Evolutionary conservation across 35 echinoderm and acorn worm genomes (phyloP).

Genomic region (Apostichopus californicus): DNA sequence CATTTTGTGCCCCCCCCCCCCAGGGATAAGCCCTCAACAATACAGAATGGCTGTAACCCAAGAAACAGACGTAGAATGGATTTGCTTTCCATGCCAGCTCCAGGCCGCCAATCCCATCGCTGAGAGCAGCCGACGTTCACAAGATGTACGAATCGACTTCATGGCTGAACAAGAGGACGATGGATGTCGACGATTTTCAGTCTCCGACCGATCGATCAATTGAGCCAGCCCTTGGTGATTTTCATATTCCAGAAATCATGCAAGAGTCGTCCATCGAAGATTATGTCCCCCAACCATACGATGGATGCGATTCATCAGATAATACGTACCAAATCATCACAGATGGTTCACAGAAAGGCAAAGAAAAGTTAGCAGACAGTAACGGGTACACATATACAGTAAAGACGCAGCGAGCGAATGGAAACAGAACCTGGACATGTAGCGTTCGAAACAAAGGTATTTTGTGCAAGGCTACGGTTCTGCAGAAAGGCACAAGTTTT

Average conservation of each 20-base stretch:
- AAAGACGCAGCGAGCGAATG: conserved; percentile 3
- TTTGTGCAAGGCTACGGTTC: conserved; percentile 53
- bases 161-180: background rate
- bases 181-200: background rate
- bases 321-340: background rate
- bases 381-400: conserved; percentile 26
- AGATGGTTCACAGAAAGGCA: conserved; percentile 12
- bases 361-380: conserved; percentile 25
- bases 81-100: background rate
- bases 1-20: too few species aligned
- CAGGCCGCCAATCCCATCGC: background rate
- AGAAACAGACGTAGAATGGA: conserved; percentile 2
- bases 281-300: background rate
- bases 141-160: too few species aligned
- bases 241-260: background rate
- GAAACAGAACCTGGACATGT: conserved; percentile 52
- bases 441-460: conserved; percentile 16
- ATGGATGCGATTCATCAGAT: background rate
- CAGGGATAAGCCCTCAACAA: background rate
- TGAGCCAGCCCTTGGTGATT: background rate
- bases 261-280: background rate
- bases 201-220: background rate
- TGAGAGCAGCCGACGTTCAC: background rate
- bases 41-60: background rate
- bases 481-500: background rate